Base-by-base conservation (phyloP, 2,888 invertebrate species). In the Netelia fuscicornis region DNA sequence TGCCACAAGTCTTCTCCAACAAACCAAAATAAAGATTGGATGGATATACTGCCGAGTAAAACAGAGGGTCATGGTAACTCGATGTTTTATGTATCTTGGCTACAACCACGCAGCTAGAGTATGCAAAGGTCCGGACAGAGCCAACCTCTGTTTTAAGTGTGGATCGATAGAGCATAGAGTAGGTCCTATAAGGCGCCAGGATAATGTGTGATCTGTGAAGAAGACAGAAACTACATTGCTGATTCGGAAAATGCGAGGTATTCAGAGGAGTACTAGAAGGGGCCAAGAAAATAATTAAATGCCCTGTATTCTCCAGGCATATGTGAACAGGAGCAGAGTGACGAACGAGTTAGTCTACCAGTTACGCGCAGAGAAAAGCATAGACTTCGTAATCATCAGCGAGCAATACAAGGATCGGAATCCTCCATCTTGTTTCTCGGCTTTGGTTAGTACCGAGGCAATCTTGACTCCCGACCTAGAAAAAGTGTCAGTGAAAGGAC, bases 111-210 rank as follows among this genome's bases (percentile, higher is more conserved):
- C 56, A n/a, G 13, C 74, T 1, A 58, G 44, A 11, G 60, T 64
- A 52, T 87, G 86, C 65, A 68, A 54, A 13, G 75, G 83, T 13
- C 80, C 86, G 2, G 87, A 89, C 56, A 37, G 88, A 42, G 83
- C 81, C 30, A 65, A 60, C 1, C 44, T 82, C 13, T 90, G 88
- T 80, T 88, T 70, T 71, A 83, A 77, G 58, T 90, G 88, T 64
- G 89, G 89, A 6, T n/a, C 23, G 10, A 71, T 42, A 2, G 87
- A 84, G 0, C 89, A 90, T 65, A 86, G 83, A 30, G 82, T 65
- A 6, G 56, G 0, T 20, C 8, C 13, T 90, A 88, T 54, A 78
- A 25, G 3, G 76, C 65, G 0, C n/a, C 54, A n/a, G 78, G 70
- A 1, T 64, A 23, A 8, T 88, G 89, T 60, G 30, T 88, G 10